A percentile compares a stretch with the other conserved stretches of the same genome.
phyloP scores from a whole-genome alignment of 2,888 invertebrate genomes.

The Hipparchia semele region DNA sequence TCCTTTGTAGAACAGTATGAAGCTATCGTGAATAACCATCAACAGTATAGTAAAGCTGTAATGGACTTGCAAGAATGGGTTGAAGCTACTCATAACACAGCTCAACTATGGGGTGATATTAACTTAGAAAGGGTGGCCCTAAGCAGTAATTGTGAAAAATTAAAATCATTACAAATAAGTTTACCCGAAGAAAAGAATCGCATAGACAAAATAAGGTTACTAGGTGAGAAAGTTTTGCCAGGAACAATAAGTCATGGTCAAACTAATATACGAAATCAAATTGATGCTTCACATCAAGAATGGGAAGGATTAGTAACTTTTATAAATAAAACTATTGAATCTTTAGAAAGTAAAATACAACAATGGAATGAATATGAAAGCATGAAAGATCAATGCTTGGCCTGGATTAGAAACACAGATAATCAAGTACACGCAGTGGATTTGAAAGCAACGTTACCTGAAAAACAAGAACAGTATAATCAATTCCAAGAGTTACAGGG shows the following conservation, averaged over 20 bases:
- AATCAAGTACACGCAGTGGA: conserved; percentile 94
- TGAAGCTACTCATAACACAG: conserved; percentile 91
- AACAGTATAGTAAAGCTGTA: conserved; percentile 93
- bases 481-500: conserved; percentile 91
- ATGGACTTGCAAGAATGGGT: conserved; percentile 94
- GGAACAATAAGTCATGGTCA: conserved; percentile 93
- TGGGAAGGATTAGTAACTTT: conserved; percentile 93
- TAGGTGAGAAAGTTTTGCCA: conserved; percentile 96
- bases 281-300: conserved; percentile 94
- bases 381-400: conserved; percentile 91
- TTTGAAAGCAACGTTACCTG: conserved; percentile 90
- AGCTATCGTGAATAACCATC: conserved; percentile 93
- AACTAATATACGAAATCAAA: conserved; percentile 92
- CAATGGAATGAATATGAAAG: conserved; percentile 97
- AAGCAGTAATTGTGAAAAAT: conserved; percentile 92
- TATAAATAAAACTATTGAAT: conserved; percentile 89
- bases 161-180: conserved; percentile 90
- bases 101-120: conserved; percentile 91
- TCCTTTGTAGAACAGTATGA: conserved; percentile 93
- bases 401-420: conserved; percentile 95
- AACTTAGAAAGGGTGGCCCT: conserved; percentile 92
- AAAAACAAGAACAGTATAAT: conserved; percentile 94
- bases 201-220: conserved; percentile 89
- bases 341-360: conserved; percentile 91
- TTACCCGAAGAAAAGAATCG: conserved; percentile 94